Conservation (phyloP, 2,113 vertebrate species). For the Henicopernis longicauda region DNA sequence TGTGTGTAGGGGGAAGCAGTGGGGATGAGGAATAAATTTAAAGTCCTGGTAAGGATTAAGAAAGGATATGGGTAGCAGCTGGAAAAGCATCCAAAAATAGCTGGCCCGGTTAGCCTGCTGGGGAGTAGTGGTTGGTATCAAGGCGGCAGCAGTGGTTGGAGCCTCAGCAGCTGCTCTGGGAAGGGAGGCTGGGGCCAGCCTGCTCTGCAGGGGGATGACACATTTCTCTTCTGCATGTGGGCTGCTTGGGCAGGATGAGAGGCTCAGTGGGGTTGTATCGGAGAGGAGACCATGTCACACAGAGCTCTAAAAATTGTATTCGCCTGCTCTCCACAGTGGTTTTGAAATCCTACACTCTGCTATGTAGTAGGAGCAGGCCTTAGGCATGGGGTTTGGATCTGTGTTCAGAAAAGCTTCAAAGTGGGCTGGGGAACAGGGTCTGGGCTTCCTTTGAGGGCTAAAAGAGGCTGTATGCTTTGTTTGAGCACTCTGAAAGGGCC, state of each 20-base stretch:
- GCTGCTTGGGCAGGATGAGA: background rate
- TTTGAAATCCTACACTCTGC: background rate
- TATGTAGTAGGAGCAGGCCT: background rate
- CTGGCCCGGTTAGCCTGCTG: background rate
- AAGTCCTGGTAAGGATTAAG: slow-evolving; percentile 18
- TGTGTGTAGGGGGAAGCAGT: background rate
- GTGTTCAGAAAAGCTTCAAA: background rate
- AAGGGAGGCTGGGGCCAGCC: background rate
- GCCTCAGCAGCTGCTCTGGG: background rate
- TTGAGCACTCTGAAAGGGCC: background rate
- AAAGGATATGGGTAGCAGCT: background rate
- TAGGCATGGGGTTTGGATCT: background rate
- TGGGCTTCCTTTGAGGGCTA: background rate
- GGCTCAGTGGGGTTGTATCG: background rate
- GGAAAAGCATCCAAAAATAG: slow-evolving; percentile 37
- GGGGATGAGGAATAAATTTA: background rate
- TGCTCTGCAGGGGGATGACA: rapidly evolving
- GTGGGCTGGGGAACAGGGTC: background rate
- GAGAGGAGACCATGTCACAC: background rate
- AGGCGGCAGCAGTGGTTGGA: background rate
- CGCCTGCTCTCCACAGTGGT: background rate
- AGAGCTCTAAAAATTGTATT: background rate
- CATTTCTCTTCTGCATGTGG: background rate
- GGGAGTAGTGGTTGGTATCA: background rate
- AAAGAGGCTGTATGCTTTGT: background rate